Conservation (phyloP, 1,140 invertebrate genomes). For the Drosophila kurseongensis region DNA sequence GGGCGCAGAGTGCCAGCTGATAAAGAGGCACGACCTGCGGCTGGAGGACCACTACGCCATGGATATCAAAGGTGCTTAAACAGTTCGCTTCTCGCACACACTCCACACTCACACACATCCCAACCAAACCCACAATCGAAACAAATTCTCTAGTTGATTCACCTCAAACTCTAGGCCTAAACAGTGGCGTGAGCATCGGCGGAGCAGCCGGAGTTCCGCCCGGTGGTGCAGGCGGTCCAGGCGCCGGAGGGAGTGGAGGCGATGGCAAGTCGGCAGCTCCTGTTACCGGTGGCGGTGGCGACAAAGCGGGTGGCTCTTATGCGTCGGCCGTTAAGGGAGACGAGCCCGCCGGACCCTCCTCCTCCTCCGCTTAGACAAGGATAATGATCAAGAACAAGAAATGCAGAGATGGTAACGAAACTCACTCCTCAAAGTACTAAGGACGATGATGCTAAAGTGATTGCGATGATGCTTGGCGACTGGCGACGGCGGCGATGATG, state of each 20-base stretch:
- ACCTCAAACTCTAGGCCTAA: slow-evolving; percentile 72
- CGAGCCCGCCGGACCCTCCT: slow-evolving; percentile 56
- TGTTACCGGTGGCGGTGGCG: slow-evolving; percentile 28
- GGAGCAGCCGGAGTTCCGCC: slow-evolving; percentile 68
- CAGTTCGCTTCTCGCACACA: slow-evolving; percentile 29
- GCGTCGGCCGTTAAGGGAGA: slow-evolving; percentile 80
- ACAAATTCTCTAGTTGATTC: slow-evolving; percentile 80
- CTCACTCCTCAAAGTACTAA: slow-evolving; percentile 81
- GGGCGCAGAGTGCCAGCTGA: slow-evolving; percentile 94
- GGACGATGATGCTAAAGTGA: slow-evolving; percentile 81
- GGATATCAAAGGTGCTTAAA: slow-evolving; percentile 81
- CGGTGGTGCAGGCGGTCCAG: slow-evolving; percentile 24
- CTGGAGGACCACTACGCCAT: slow-evolving; percentile 78
- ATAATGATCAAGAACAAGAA: slow-evolving; percentile 26
- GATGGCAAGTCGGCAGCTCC: slow-evolving; percentile 46
- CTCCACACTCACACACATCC: slow-evolving; percentile 33
- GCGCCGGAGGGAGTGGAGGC: slow-evolving; percentile 23
- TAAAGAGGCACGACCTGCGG: slow-evolving; percentile 85
- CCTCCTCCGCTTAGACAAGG: slow-evolving; percentile 63
- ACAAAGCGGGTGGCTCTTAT: slow-evolving; percentile 60
- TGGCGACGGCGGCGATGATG: slow-evolving; percentile 27
- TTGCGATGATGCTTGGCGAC: slow-evolving; percentile 67
- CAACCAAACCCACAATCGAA: slow-evolving; percentile 45
- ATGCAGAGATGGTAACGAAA: slow-evolving; percentile 42
- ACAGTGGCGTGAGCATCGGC: slow-evolving; percentile 76